These are phyloP conservation scores for Priapulus caudatus DNA, from an alignment of 2,888 invertebrate genomes.

Conservation along the genomic window DNA sequence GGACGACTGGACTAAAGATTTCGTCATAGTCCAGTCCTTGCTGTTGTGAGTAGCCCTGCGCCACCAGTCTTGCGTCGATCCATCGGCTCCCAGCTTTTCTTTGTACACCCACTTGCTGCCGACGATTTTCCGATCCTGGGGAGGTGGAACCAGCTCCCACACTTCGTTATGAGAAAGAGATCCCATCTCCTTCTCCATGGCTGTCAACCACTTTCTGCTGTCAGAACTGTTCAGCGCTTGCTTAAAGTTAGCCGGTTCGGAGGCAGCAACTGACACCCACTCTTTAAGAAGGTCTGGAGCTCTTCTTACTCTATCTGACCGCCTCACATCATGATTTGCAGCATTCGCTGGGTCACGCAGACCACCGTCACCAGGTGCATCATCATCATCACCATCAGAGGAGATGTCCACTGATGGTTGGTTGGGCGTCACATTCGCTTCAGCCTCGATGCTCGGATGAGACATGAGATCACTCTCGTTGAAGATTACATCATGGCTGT, in stretches of 20 bases:
- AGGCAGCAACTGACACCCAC: neutral
- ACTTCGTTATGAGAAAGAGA: neutral
- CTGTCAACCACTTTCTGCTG: neutral
- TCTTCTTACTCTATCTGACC: too few relatives aligned
- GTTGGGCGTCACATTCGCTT: too few relatives aligned
- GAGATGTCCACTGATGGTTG: too few relatives aligned
- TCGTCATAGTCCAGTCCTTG: constrained; percentile 21
- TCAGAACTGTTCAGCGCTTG: neutral
- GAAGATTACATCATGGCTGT: constrained; percentile 17
- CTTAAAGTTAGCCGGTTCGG: neutral
- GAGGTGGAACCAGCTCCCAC: constrained; percentile 2
- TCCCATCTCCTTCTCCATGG: neutral
- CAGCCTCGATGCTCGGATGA: too few relatives aligned
- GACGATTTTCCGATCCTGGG: neutral
- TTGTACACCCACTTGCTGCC: constrained; percentile 12
- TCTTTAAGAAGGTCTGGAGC: neutral
- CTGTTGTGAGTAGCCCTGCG: constrained; percentile 15
- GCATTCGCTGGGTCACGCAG: too few relatives aligned
- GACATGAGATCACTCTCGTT: constrained; percentile 15
- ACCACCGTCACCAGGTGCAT: too few relatives aligned
- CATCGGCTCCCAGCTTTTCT: constrained; percentile 8
- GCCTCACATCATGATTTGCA: too few relatives aligned
- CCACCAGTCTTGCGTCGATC: constrained; percentile 15
- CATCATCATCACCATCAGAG: too few relatives aligned
- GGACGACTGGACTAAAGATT: constrained; percentile 22